These are phyloP conservation scores for Heliconius ismenius DNA, from an alignment of 2,888 invertebrate genomes.

Conservation along the genomic window DNA sequence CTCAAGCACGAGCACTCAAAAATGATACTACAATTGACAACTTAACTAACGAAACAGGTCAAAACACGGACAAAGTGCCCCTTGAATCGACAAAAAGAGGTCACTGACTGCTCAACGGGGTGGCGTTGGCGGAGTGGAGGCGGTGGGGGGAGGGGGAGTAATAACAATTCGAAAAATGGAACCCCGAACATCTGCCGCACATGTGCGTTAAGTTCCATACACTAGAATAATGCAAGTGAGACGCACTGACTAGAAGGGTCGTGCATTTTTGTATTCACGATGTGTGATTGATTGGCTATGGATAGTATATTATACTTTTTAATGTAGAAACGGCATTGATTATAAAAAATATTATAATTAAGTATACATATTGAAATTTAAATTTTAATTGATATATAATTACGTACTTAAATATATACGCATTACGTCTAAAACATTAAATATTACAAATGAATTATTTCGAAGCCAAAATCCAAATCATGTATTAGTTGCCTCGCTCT, in stretches of 20 bases:
- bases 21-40: constrained; percentile 20
- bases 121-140: constrained; percentile 51
- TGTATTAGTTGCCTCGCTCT: constrained; percentile 32
- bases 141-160: constrained; percentile 63
- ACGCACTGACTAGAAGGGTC: constrained; percentile 48
- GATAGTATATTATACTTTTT: constrained; percentile 71
- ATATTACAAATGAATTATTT: neutral
- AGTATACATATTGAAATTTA: too few relatives aligned
- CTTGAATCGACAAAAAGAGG: constrained; percentile 68
- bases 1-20: neutral
- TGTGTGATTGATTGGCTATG: constrained; percentile 72
- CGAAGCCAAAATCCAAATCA: constrained; percentile 27
- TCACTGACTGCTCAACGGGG: constrained; percentile 75
- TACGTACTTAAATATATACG: neutral
- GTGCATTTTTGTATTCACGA: constrained; percentile 75
- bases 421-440: neutral
- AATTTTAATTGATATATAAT: neutral
- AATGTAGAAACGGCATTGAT: constrained; percentile 54
- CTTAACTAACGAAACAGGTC: constrained; percentile 62
- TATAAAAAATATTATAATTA: neutral
- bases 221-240: constrained; percentile 74
- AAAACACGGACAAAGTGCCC: constrained; percentile 62
- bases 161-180: constrained; percentile 75
- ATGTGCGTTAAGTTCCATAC: constrained; percentile 74
- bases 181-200: constrained; percentile 79